Percentiles rank a stretch among this genome's conserved stretches.
phyloP scores from a whole-genome alignment of 2,797 vertebrate genomes.

The Erethizon dorsatum region DNA sequence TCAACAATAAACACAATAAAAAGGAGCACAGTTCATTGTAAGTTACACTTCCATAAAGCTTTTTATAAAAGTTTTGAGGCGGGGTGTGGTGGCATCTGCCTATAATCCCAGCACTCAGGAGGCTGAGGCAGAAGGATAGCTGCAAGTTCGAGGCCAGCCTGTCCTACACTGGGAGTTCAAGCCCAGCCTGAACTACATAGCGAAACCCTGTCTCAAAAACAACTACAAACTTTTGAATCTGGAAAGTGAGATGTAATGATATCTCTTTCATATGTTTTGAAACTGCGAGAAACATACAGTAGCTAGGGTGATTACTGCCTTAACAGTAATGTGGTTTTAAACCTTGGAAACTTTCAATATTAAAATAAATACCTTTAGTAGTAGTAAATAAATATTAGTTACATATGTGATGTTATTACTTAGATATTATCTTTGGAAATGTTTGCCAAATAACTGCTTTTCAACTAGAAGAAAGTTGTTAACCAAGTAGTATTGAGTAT shows the following conservation, averaged over 20 bases:
- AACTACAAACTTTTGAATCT: background rate
- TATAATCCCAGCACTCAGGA: too few species aligned
- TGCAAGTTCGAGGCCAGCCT: too few species aligned
- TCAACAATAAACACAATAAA: too few species aligned
- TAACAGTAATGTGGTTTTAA: background rate
- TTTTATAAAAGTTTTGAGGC: too few species aligned
- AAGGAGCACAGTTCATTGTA: too few species aligned
- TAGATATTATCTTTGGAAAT: background rate
- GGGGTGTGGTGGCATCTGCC: too few species aligned
- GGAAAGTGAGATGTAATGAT: background rate
- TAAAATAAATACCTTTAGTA: background rate
- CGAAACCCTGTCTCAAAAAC: too few species aligned
- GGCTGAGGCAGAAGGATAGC: too few species aligned
- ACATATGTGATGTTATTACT: background rate
- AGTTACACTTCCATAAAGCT: too few species aligned
- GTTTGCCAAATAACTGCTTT: slow-evolving; percentile 50
- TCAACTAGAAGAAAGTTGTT: background rate
- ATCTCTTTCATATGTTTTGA: background rate
- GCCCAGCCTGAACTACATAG: too few species aligned
- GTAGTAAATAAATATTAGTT: background rate
- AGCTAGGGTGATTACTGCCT: background rate
- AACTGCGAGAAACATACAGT: background rate
- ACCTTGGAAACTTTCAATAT: background rate
- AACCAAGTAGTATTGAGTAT: background rate
- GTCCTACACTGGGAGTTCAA: too few species aligned